A percentile compares a stretch with the other conserved stretches of the same genome.
These are phyloP conservation scores for Eupithecia abbreviata DNA, from an alignment of 2,888 invertebrate species.

Conservation along the genomic window DNA sequence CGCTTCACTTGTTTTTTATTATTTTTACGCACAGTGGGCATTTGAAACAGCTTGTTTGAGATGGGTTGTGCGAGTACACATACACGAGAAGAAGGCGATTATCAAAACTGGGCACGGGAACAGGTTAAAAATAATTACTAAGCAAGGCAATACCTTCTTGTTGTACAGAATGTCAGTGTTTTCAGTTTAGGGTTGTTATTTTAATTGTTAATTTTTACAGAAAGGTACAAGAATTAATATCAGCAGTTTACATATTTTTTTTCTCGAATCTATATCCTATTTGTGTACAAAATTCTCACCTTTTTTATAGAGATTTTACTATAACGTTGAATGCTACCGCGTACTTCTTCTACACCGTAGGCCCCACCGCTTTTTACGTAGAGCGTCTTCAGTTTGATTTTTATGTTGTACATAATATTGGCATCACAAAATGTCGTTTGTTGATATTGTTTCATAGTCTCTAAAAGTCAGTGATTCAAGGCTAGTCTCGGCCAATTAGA, in stretches of 20 bases:
- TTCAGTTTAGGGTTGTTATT: not conserved
- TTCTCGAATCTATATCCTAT: not conserved
- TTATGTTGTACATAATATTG: no score
- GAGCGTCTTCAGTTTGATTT: not conserved
- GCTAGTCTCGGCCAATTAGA: no score
- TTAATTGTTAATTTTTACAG: no score
- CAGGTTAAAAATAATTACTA: slow-evolving; percentile 2
- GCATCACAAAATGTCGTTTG: no score
- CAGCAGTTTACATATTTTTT: no score
- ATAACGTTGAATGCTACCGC: not conserved
- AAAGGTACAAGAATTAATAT: no score
- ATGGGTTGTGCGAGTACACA: slow-evolving; percentile 26
- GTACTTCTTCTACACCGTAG: not conserved
- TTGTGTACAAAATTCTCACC: not conserved
- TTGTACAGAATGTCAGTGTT: not conserved
- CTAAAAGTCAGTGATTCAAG: no score
- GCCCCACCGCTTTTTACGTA: not conserved
- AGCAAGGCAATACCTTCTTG: not conserved
- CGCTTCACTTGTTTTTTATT: slow-evolving; percentile 45
- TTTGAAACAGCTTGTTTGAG: slow-evolving; percentile 38
- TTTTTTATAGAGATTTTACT: no score
- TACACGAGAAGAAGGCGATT: not conserved
- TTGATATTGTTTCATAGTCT: no score
- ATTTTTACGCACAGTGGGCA: slow-evolving; percentile 44
- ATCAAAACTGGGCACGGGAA: not conserved